A percentile compares a stretch with the other conserved stretches of the same genome.
These are phyloP conservation scores for Cacoxenus indagator DNA, from an alignment of 2,888 invertebrate genomes.

Conservation along the genomic window DNA sequence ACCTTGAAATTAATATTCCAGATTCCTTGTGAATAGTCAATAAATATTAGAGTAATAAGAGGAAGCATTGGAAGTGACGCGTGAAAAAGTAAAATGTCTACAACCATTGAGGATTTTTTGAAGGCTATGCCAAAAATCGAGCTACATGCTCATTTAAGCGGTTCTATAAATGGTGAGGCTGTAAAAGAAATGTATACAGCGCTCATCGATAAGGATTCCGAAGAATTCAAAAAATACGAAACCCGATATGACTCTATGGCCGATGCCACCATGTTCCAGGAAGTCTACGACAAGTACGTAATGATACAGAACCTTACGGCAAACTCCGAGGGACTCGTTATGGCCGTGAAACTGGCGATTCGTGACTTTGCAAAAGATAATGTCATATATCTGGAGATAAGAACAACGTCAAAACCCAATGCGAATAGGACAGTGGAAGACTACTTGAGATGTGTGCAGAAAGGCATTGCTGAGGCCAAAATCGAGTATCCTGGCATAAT, in stretches of 20 bases:
- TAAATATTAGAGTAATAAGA: too few relatives aligned
- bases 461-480: constrained; percentile 74
- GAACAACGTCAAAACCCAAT: constrained; percentile 82
- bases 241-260: too few relatives aligned
- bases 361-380: constrained; percentile 85
- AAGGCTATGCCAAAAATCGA: constrained; percentile 71
- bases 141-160: constrained; percentile 91
- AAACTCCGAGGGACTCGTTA: constrained; percentile 75
- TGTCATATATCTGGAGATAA: constrained; percentile 86
- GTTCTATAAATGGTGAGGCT: constrained; percentile 80
- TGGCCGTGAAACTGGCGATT: constrained; percentile 81
- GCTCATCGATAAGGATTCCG: constrained; percentile 72
- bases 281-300: constrained; percentile 78
- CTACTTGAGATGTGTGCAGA: constrained; percentile 81
- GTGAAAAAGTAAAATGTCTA: too few relatives aligned
- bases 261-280: constrained; percentile 35
- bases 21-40: too few relatives aligned
- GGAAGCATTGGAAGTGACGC: too few relatives aligned
- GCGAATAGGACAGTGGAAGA: constrained; percentile 78
- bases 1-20: too few relatives aligned
- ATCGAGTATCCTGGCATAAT: constrained; percentile 42
- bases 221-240: constrained; percentile 69
- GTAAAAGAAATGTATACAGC: constrained; percentile 76
- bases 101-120: too few relatives aligned
- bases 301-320: constrained; percentile 80